Base-by-base conservation (phyloP, 2,888 invertebrate species). In the Conus canariensis region DNA sequence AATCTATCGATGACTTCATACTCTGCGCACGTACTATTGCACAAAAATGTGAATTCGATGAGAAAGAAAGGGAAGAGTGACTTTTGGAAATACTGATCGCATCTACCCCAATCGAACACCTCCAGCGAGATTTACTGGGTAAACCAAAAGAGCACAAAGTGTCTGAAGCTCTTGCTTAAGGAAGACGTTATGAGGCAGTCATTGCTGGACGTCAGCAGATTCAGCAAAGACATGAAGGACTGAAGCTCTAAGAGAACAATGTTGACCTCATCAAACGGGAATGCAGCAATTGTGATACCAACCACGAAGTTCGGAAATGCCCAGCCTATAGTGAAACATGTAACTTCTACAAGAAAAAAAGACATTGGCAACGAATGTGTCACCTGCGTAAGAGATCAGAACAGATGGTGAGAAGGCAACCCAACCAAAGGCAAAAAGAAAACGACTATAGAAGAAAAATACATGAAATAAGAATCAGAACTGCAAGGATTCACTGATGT, bases 1-100 rank as follows among this genome's bases (percentile, higher is more conserved):
- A 92, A 80, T 45, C 64, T n/a, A 77, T 92, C 14, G 91, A 91
- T 64, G 87, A 92, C n/a, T 90, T 90, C 58, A 77, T 89, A 6
- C 90, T 64, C 25, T 60, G 89, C 60, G 59, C 64, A n/a, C 58
- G 64, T 12, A 90, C 85, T 2, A 56, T 85, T 25, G 90, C 91
- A 25, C 64, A 83, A 2, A 90, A 80, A 45, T 14, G 45, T 45
- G 80, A 45, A 19, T 80, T 45, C 16, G 10, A 16, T 12, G 30
- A 25, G n/a, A 19, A 30, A 30, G 45, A 80, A n/a, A 30, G 19
- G 30, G 45, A 80, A 80, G 45, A 80, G 45, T 3, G 74, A n/a
- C 30, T 80, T 4, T 16, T 9, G 14, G 80, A 80, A 80, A 80
- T 80, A 12, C 0, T 80, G 45, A 80, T 80, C 4, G 45, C 10